Base-by-base conservation (phyloP, 2,888 invertebrate genomes). In the Anoplius nigerrimus region DNA sequence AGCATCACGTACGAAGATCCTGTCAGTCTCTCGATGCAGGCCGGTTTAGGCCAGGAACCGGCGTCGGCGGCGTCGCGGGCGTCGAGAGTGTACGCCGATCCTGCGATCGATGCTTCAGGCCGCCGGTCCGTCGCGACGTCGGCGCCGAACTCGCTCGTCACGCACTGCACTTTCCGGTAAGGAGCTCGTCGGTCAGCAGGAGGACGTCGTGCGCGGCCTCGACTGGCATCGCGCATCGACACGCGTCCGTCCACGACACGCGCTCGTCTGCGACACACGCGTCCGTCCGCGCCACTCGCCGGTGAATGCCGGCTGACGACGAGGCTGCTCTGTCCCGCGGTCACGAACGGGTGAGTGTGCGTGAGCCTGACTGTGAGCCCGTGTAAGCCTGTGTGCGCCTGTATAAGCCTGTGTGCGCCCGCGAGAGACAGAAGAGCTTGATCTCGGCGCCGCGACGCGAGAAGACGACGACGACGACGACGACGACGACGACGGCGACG, bases 121-220 rank as follows among this genome's bases (percentile, higher is more conserved):
- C 53, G 53, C 11, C 55, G 16, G 55, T 27, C 24, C 55, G 22
- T 27, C 24, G 55, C 55, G 21, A 24, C 16, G 55, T 24, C n/a
- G 22, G 54, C 54, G 54, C 22, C 24, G 21, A n/a, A 22, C 24
- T 22, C 24, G 54, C 15, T 2, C n/a, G 45, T 45, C 45, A 45
- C 45, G 48, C 48, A 48, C 48, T 18, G 48, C 48, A 48, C 48
- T 48, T 15, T 11, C 55, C 34, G n/a, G 13, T 21, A 3, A 42
- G n/a, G n/a, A n/a, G n/a, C n/a, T n/a, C n/a, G n/a, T n/a, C n/a
- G n/a, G n/a, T n/a, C n/a, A n/a, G n/a, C n/a, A n/a, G 8, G 52
- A 52, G 52, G 55, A 15, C 55, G 34, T 13, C 15, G 27, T 16
- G 16, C 48, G 48, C n/a, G 16, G 48, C 48, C 6, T 4, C 11